phyloP scores from a whole-genome alignment of 2,797 vertebrate species.

The Malacoraja senta region DNA sequence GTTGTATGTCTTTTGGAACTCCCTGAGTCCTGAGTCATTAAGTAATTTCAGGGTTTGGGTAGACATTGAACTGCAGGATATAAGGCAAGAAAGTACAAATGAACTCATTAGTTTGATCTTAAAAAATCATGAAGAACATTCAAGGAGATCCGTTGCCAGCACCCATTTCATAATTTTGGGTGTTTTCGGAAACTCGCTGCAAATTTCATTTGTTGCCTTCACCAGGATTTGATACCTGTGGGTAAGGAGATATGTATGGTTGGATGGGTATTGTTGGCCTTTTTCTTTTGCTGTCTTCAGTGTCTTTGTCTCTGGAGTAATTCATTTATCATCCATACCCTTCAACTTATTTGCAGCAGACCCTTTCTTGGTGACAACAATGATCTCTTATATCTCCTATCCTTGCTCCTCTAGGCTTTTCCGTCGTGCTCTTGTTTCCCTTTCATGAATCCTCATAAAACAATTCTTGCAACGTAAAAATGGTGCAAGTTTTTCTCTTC shows the following conservation, averaged over 20 bases:
- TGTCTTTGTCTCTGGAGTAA: neutral
- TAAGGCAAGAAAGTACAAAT: too few species aligned
- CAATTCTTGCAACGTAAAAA: neutral
- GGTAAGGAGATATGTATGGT: neutral
- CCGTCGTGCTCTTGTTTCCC: neutral
- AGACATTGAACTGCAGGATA: too few species aligned
- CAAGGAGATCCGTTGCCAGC: too few species aligned
- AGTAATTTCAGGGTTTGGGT: too few species aligned
- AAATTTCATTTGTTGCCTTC: neutral
- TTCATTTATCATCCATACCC: neutral
- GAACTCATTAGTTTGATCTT: too few species aligned
- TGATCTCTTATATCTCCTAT: neutral
- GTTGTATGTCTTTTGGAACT: too few species aligned
- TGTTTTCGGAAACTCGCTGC: neutral
- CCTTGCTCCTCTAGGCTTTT: neutral
- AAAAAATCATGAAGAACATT: too few species aligned
- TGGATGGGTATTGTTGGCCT: neutral
- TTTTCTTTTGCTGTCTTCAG: neutral
- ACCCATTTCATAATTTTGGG: too few species aligned
- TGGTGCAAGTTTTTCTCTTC: neutral
- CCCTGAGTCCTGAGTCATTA: too few species aligned
- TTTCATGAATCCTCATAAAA: neutral
- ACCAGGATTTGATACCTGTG: neutral
- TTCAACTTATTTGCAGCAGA: neutral
- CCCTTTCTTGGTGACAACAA: neutral